Evolutionary conservation across 1,140 invertebrate genomes (phyloP), one percentile per base, ranked within the genome.

Genomic region (Drosophila leontia): DNA sequence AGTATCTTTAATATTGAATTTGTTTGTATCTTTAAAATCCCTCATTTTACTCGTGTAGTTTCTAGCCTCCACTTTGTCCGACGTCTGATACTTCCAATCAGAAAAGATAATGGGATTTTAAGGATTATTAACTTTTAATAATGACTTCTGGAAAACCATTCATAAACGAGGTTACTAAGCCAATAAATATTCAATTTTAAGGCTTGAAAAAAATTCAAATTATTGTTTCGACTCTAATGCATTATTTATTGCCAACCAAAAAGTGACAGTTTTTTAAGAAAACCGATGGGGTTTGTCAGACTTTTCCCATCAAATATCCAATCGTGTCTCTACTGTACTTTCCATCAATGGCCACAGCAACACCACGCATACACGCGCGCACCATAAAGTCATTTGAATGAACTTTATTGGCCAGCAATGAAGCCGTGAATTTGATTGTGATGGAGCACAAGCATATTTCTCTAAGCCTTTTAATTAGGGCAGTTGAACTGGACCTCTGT

Each of bases 361-460:
- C 58, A 77, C 13, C 51, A 62, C 29, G 37, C 53, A 50, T 55
- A 78, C 59, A 63, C 58, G 41, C 41, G 67, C 47, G 19, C 65
- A 51, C 57, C 70, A 75, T 71, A 75, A 71, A 75, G 67, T 70
- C 75, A 78, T 78, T 62, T 78, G 47, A 78, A 57, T 78, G 39
- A 78, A 62, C 75, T 70, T 70, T 78, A 63, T 78, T 78, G 75
- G 58, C 64, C 44, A 78, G 57, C 56, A 45, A 29, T 32, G 57
- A 56, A 23, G 50, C 50, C 62, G 41, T 77, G 61, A 67, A 76
- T 76, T 76, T 42, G 35, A 76, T 76, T 76, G 71, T 68, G 57
- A 32, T 58, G 41, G 63, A 58, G 26, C 37, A 34, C 51, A 61
- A 23, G 37, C 37, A 39, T 67, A 56, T 57, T 48, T 48, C 55